A percentile compares a stretch with the other conserved stretches of the same genome.
phyloP scores from a whole-genome alignment of 2,797 vertebrate species.

The Meda fulgida region DNA sequence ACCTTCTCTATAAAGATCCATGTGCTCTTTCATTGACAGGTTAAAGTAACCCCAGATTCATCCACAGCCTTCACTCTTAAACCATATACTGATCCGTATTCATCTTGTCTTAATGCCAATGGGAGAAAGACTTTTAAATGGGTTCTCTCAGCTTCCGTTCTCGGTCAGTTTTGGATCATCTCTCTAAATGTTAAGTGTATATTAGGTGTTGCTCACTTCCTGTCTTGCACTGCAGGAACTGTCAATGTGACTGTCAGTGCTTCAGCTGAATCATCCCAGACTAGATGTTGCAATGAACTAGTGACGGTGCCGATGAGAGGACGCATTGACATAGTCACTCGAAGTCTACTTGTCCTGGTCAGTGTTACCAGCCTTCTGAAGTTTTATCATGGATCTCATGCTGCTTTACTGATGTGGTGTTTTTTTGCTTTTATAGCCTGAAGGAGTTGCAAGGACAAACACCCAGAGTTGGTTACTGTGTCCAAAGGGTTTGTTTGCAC shows the following conservation, averaged over 20 bases:
- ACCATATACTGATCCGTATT: background rate
- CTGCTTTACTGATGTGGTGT: too few species aligned
- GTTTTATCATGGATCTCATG: background rate
- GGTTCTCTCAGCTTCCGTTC: background rate
- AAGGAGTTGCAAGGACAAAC: conserved; percentile 69
- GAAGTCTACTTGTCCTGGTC: conserved; percentile 70
- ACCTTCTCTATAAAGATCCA: too few species aligned
- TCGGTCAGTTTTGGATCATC: background rate
- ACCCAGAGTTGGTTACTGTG: conserved; percentile 72
- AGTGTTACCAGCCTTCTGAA: background rate
- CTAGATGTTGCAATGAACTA: conserved; percentile 70
- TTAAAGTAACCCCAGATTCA: background rate
- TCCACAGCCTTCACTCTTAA: background rate
- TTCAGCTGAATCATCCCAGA: background rate
- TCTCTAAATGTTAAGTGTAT: too few species aligned
- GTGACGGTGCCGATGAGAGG: conserved; percentile 72
- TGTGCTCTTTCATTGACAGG: background rate
- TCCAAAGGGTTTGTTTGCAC: conserved; percentile 69
- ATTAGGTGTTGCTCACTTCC: background rate
- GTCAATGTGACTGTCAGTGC: background rate
- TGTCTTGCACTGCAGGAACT: background rate
- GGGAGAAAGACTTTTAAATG: conserved; percentile 14
- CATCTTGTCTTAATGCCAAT: background rate
- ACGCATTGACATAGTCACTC: conserved; percentile 71
- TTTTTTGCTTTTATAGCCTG: conserved; percentile 61